Evolutionary conservation across 2,113 vertebrate species (phyloP), one percentile per base, ranked within the genome.

Genomic region (Mus pahari): DNA sequence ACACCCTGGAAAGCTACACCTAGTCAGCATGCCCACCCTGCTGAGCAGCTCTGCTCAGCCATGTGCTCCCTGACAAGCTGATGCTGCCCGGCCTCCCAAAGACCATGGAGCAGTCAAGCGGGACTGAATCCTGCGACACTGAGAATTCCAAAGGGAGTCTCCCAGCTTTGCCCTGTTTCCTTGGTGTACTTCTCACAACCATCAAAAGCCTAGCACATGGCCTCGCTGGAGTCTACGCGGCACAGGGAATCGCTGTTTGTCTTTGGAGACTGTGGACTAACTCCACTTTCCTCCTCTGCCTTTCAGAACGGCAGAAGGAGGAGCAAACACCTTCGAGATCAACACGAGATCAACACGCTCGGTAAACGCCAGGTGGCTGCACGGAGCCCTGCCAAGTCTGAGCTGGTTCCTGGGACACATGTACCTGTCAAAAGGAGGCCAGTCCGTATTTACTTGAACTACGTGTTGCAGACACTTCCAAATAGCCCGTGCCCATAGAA

Each of bases 331-430:
- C 33, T 31, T 83, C 58, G 13, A 64, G 83, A 64, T 73, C 73
- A 58, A 68, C 74, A 83, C 58, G 13, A 64, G 83, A 64, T 73
- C 73, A 58, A 68, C 74, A 83, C 12, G 53, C 74, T 20, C 26
- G 88, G 39, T 14, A 58, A 88, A 71, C 19, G 50, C 83, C 94
- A 95, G 90, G 95, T 89, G 95, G 93, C 82, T n/a, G 68, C 28
- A 11, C 20, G 74, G 86, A 95, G 74, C 60, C n/a, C 13, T 78
- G 91, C 68, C 74, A 78, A 26, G 60, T 36, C 48, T 78, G 12
- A 73, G 39, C 48, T 91, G 82, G 3, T 66, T 50, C 55, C 0
- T 87, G 14, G 93, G 91, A 89, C 78, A 45, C 60, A 24, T 0
- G 68, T 86, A 70, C 73, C 78, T 93, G 39, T 70, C 86, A 33